These are phyloP conservation scores for Panzeria rudis DNA, from an alignment of 2,888 invertebrate species.

Conservation along the genomic window DNA sequence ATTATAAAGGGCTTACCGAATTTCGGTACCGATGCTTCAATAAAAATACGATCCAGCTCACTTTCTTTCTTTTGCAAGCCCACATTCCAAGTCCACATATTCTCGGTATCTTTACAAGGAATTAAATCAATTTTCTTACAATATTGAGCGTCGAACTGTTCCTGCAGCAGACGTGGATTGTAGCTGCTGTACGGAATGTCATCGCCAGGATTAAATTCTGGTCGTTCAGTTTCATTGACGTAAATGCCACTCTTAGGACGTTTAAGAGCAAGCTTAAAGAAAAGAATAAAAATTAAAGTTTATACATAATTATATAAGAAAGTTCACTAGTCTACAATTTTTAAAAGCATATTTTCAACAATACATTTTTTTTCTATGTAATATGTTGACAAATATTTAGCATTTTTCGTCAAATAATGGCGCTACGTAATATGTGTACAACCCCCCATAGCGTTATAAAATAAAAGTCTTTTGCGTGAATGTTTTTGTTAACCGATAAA, in stretches of 20 bases:
- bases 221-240: conserved; percentile 79
- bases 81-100: conserved; percentile 81
- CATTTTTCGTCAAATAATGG: too few species aligned
- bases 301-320: too few species aligned
- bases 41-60: conserved; percentile 76
- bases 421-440: too few species aligned
- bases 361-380: too few species aligned
- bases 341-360: too few species aligned
- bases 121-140: conserved; percentile 77
- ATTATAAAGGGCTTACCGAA: conserved; percentile 75
- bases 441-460: too few species aligned
- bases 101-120: conserved; percentile 75
- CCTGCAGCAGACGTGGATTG: conserved; percentile 81
- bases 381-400: too few species aligned
- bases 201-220: conserved; percentile 68
- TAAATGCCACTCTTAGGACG: conserved; percentile 81
- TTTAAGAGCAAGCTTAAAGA: conserved; percentile 78
- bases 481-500: too few species aligned
- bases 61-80: conserved; percentile 77
- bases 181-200: conserved; percentile 78
- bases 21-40: conserved; percentile 75
- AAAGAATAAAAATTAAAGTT: neutral
- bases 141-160: conserved; percentile 77
- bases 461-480: too few species aligned
- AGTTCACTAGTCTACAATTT: too few species aligned